Conservation (phyloP, 2,797 vertebrate genomes). For the Columba guinea region DNA sequence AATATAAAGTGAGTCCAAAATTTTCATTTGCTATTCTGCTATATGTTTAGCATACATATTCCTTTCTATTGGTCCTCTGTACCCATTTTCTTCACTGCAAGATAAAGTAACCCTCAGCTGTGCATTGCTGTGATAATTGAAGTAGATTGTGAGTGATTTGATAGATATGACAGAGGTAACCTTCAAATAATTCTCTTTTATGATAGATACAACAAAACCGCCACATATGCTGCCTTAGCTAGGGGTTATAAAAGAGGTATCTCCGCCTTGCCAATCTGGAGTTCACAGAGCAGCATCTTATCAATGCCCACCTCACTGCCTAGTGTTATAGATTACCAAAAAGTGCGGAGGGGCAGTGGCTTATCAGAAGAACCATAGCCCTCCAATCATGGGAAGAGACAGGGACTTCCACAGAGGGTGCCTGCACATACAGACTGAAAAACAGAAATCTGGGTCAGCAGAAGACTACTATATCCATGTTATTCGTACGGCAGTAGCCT, state of each 20-base stretch:
- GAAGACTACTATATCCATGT: background rate
- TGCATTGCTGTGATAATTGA: slow-evolving; percentile 39
- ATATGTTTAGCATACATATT: background rate
- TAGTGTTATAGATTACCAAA: background rate
- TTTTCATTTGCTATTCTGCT: background rate
- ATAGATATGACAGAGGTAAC: slow-evolving; percentile 45
- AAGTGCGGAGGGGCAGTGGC: background rate
- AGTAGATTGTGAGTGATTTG: slow-evolving; percentile 34
- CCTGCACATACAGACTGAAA: background rate
- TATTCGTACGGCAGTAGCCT: background rate
- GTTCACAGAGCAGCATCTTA: background rate
- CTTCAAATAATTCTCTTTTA: slow-evolving; percentile 22
- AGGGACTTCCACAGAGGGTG: background rate
- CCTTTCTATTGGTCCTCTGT: background rate
- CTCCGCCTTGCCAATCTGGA: background rate
- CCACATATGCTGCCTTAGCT: background rate
- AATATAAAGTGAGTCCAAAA: background rate
- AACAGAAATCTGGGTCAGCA: background rate
- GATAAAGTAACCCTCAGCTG: slow-evolving; percentile 42
- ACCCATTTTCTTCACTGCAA: slow-evolving; percentile 33
- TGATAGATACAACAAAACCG: background rate
- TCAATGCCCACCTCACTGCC: background rate
- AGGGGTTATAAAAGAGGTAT: background rate
- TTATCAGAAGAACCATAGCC: background rate
- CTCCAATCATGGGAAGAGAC: background rate